Base-by-base conservation (phyloP, 2,113 vertebrate species). In the Mus spicilegus region DNA sequence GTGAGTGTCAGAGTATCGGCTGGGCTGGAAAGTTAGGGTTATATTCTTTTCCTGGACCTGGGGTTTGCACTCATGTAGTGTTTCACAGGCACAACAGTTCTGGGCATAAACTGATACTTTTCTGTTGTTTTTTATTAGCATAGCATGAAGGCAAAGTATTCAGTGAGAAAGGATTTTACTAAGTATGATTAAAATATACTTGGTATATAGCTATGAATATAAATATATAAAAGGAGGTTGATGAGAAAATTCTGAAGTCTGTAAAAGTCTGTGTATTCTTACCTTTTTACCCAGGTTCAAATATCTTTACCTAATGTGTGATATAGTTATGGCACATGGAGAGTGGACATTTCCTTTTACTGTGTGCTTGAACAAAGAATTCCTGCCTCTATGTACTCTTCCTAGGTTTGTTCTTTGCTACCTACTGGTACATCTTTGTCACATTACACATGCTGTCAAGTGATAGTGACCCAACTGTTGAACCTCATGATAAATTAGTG, bases 261-360 rank as follows among this genome's bases (percentile, higher is more conserved):
- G 11, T 82, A 93, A 75, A 65, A n/a, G 20, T 16, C 33, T 69
- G 39, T 36, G 8, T 90, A 30, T 26, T 93, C 7, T 70, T 5
- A 49, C 49, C 54, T 51, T 94, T 80, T 78, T 54, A 89, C 28
- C 30, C 5, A 51, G 2, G 19, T 72, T 85, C 72, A 69, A 84
- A 56, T 85, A 42, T 72, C 17, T 67, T 91, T 93, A 46, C 70
- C 58, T 77, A 33, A 86, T 63, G n/a, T 58, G 54, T 54, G 94
- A 88, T 93, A 89, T 77, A 78, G 9, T 70, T 61, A 78, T 8
- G 54, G 49, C 65, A 51, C 67, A n/a, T 14, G 22, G 28, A 87
- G 9, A 78, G 42, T 96, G 24, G 70, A 84, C 73, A 94, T 95
- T 90, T 90, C 51, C 19, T 91, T 51, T 56, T 92, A 51, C 9